These are phyloP conservation scores for Fistularia tabacaria DNA, from an alignment of 2,797 vertebrate species.

Conservation along the genomic window DNA sequence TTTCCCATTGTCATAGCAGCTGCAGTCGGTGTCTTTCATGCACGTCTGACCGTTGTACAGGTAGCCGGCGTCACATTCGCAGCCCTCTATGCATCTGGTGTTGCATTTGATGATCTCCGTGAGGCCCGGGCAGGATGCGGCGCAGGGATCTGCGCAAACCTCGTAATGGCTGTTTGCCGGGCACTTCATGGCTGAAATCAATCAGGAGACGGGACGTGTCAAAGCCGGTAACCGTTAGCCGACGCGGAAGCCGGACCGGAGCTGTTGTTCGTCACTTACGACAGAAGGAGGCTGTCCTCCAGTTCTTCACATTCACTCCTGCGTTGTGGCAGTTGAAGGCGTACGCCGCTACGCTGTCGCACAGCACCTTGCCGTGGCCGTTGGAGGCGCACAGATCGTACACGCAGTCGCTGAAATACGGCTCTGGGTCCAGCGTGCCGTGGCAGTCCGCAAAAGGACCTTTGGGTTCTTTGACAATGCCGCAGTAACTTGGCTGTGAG, in stretches of 20 bases:
- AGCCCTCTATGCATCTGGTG: constrained; percentile 74
- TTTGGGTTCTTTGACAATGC: constrained; percentile 47
- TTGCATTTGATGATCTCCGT: constrained; percentile 46
- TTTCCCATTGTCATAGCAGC: constrained; percentile 76
- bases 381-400: constrained; percentile 73
- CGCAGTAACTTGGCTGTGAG: constrained; percentile 68
- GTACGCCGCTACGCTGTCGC: constrained; percentile 73
- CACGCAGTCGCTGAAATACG: constrained; percentile 73
- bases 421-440: constrained; percentile 53
- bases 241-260: too few species aligned
- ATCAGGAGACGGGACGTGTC: constrained; percentile 1
- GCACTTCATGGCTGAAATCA: constrained; percentile 75
- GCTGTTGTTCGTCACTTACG: constrained; percentile 70
- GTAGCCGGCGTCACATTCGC: constrained; percentile 63
- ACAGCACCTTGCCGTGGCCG: constrained; percentile 68
- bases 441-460: constrained; percentile 82
- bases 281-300: constrained; percentile 75
- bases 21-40: constrained; percentile 71
- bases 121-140: constrained; percentile 66
- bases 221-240: constrained; percentile 5
- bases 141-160: constrained; percentile 73
- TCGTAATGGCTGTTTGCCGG: constrained; percentile 80
- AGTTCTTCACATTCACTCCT: constrained; percentile 65
- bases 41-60: constrained; percentile 72
- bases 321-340: constrained; percentile 66